A percentile compares a stretch with the other conserved stretches of the same genome.
These are phyloP conservation scores for Vollenhovia emeryi DNA, from an alignment of 1,140 invertebrate species.

Conservation along the genomic window DNA sequence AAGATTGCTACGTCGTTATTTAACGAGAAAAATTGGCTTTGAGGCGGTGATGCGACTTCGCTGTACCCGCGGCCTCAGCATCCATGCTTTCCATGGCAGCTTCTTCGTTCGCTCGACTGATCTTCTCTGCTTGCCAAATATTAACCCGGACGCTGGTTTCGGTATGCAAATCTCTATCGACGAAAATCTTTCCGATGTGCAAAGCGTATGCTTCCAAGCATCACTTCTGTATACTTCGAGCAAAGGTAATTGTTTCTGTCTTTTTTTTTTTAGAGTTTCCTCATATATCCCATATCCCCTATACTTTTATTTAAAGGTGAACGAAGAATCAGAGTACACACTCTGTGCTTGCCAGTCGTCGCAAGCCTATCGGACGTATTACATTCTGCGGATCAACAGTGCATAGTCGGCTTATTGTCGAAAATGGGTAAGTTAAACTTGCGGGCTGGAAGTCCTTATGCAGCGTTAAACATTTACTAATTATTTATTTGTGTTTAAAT, in stretches of 20 bases:
- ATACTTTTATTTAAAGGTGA: constrained; percentile 88
- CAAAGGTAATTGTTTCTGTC: constrained; percentile 89
- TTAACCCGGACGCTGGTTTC: constrained; percentile 99
- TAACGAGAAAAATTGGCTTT: constrained; percentile 98
- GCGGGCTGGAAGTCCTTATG: neutral
- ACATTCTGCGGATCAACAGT: constrained; percentile 97
- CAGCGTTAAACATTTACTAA: neutral
- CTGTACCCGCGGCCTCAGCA: constrained; percentile 96
- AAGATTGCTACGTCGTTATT: constrained; percentile 93
- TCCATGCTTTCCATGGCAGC: constrained; percentile 99
- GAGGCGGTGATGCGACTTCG: constrained; percentile 99
- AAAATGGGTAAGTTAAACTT: constrained; percentile 94
- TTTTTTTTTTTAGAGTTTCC: neutral
- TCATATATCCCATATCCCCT: neutral
- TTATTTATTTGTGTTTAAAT: constrained; percentile 26
- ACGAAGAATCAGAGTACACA: constrained; percentile 98
- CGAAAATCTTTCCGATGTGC: constrained; percentile 94
- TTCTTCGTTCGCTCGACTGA: constrained; percentile 99
- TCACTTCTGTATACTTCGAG: constrained; percentile 99
- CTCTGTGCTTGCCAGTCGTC: constrained; percentile 96
- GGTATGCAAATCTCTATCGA: constrained; percentile 99
- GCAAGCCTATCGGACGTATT: constrained; percentile 94
- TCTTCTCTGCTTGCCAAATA: constrained; percentile 97
- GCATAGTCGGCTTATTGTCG: constrained; percentile 95
- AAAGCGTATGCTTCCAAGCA: constrained; percentile 98